These are phyloP conservation scores for Calcarius lapponicus DNA, from an alignment of 2,797 vertebrate species.

Conservation along the genomic window DNA sequence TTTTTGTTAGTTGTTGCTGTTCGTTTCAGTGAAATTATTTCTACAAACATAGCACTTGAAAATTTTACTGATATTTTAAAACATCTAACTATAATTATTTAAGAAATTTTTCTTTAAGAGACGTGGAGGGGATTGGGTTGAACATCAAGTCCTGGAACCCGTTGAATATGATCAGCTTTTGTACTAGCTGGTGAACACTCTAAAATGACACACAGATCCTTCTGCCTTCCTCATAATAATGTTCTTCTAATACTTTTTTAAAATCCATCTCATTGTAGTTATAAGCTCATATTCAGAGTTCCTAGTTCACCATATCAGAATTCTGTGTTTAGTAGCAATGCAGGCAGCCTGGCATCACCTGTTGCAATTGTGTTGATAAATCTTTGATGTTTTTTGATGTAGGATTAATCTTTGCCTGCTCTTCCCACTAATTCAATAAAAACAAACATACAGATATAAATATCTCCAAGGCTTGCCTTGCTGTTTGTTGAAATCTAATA, in stretches of 20 bases:
- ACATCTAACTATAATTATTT: not conserved
- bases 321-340: accelerated
- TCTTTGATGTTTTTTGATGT: not conserved
- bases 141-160: not conserved
- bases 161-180: not conserved
- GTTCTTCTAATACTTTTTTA: not conserved
- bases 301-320: not conserved
- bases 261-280: not conserved
- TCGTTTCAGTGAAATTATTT: not conserved
- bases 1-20: not conserved
- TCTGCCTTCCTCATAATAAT: not conserved
- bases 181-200: not conserved
- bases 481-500: not conserved
- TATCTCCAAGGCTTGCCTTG: not conserved
- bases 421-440: not conserved
- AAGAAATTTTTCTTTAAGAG: not conserved
- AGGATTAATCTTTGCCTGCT: not conserved
- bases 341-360: not conserved
- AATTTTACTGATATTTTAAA: not conserved
- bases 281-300: not conserved
- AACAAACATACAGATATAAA: not conserved
- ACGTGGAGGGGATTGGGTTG: accelerated
- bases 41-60: not conserved
- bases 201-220: not conserved
- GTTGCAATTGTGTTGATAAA: not conserved